A percentile compares a stretch with the other conserved stretches of the same genome.
Conservation (phyloP, 1,140 invertebrate species). For the Polypedilum vanderplanki region DNA sequence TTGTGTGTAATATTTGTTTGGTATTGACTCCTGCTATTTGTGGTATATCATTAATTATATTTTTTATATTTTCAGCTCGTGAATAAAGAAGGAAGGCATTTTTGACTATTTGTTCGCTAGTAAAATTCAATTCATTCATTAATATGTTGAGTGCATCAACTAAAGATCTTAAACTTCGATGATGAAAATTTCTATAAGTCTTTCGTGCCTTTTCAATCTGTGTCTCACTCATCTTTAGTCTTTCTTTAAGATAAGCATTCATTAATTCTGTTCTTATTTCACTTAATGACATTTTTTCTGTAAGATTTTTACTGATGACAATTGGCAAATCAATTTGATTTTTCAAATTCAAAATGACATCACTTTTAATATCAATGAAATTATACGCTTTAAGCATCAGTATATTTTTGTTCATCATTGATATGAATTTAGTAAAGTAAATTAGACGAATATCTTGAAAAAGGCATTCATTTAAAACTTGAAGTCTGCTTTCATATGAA, state of each 20-base stretch:
- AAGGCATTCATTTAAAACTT: slow-evolving; percentile 49
- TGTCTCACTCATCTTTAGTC: slow-evolving; percentile 43
- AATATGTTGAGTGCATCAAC: slow-evolving; percentile 46
- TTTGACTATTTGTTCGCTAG: slow-evolving; percentile 44
- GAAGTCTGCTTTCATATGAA: slow-evolving; percentile 48
- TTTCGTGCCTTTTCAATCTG: slow-evolving; percentile 47
- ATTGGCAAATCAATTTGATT: slow-evolving; percentile 42
- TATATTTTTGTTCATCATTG: slow-evolving; percentile 39
- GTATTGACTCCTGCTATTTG: slow-evolving; percentile 48
- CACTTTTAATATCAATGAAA: slow-evolving; percentile 35
- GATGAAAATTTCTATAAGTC: slow-evolving; percentile 47
- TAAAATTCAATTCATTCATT: slow-evolving; percentile 45
- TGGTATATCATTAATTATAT: slow-evolving; percentile 48
- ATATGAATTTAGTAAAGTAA: slow-evolving; percentile 46
- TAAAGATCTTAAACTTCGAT: slow-evolving; percentile 48
- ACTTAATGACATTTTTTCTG: slow-evolving; percentile 43
- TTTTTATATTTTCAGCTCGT: slow-evolving; percentile 47
- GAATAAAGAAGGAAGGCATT: slow-evolving; percentile 49
- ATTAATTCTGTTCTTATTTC: slow-evolving; percentile 45
- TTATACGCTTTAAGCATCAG: slow-evolving; percentile 35
- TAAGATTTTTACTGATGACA: slow-evolving; percentile 36
- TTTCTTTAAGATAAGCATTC: slow-evolving; percentile 46
- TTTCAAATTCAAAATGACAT: slow-evolving; percentile 40
- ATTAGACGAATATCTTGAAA: slow-evolving; percentile 45
- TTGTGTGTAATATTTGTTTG: slow-evolving; percentile 44